Conservation (phyloP, 2,113 vertebrate genomes). For the Macroglossus sobrinus region DNA sequence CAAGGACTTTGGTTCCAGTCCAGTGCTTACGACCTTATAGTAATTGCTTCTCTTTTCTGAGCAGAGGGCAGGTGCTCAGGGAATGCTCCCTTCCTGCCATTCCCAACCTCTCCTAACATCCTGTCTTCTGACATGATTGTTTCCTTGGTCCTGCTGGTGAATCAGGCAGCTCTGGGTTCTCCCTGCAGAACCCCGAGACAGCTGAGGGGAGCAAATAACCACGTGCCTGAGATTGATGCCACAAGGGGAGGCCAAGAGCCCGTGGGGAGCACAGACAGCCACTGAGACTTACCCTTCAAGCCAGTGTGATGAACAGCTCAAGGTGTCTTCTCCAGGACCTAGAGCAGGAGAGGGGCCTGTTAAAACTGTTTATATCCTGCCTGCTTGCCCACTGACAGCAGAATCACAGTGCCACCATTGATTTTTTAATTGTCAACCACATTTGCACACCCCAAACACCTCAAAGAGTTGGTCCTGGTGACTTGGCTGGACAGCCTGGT, state of each 20-base stretch:
- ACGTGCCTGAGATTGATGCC: constrained; percentile 66
- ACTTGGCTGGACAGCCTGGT: background rate
- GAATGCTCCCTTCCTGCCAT: background rate
- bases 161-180: constrained; percentile 52
- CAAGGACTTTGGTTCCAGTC: background rate
- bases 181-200: constrained; percentile 52
- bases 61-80: background rate
- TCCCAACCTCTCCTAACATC: background rate
- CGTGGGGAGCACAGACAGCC: constrained; percentile 49
- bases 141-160: constrained; percentile 60
- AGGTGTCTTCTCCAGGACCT: constrained; percentile 45
- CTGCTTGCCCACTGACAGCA: constrained; percentile 55
- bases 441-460: background rate
- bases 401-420: constrained; percentile 45
- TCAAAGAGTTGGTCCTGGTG: background rate
- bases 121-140: background rate
- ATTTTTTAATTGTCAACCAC: constrained; percentile 33
- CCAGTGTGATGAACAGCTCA: constrained; percentile 70
- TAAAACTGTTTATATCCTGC: constrained; percentile 65
- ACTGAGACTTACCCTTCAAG: constrained; percentile 66
- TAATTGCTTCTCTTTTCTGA: background rate
- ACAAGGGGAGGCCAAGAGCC: constrained; percentile 58
- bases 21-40: background rate
- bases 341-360: background rate
- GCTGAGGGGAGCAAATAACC: constrained; percentile 60